These are phyloP conservation scores for Catalaphyllia jardinei DNA, from an alignment of 64 coral and sea anemone genomes.

Conservation along the genomic window DNA sequence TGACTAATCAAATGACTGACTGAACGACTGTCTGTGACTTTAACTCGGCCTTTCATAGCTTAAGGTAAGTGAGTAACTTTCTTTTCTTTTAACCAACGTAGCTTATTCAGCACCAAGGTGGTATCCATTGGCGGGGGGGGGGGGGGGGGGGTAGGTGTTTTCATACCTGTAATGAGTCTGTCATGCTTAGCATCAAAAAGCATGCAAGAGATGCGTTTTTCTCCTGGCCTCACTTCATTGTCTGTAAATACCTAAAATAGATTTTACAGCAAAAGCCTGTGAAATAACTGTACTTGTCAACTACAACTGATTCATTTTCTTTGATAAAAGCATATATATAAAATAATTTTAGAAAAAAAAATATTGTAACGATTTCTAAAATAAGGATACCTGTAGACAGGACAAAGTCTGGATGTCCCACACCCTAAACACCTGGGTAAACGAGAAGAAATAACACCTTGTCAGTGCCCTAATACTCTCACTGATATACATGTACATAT, in stretches of 20 bases:
- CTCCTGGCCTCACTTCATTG: conserved; percentile 89
- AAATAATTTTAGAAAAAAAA: neutral
- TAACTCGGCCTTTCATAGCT: too few species aligned
- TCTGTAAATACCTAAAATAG: conserved; percentile 87
- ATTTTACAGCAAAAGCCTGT: too few species aligned
- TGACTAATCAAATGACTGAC: neutral
- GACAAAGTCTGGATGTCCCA: conserved; percentile 97
- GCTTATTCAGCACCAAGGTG: too few species aligned
- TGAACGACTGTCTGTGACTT: neutral
- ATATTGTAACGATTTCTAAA: neutral
- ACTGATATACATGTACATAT: too few species aligned
- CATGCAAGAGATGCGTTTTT: conserved; percentile 97
- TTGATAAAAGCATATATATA: too few species aligned
- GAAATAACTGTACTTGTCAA: too few species aligned
- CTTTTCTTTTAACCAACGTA: too few species aligned
- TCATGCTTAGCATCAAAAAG: conserved; percentile 96
- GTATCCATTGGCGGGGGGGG: too few species aligned
- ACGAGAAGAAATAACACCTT: neutral
- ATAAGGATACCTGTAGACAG: conserved; percentile 77
- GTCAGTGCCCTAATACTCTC: neutral
- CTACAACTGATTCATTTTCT: too few species aligned
- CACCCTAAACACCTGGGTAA: conserved; percentile 87
- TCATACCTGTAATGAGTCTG: conserved; percentile 91
- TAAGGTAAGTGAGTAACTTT: too few species aligned
- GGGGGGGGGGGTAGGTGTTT: too few species aligned